phyloP scores from a whole-genome alignment of 1,140 invertebrate species.

The Neotoxoptera formosana region DNA sequence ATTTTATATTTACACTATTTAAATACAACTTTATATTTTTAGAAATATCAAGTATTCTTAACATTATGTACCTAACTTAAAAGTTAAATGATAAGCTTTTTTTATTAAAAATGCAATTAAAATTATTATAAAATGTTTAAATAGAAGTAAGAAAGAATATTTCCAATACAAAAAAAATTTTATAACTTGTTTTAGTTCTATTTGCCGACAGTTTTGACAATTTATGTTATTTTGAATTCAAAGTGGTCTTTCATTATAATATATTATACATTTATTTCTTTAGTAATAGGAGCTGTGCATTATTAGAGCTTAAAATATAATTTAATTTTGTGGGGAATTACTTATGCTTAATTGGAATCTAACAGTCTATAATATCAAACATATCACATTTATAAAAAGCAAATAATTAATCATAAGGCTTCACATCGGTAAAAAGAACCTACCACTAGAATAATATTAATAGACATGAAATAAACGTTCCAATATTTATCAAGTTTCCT shows the following conservation, averaged over 20 bases:
- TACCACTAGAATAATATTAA: background rate
- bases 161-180: background rate
- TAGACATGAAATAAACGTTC: background rate
- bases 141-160: background rate
- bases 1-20: background rate
- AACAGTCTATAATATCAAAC: slow-evolving; percentile 37
- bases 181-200: background rate
- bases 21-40: background rate
- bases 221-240: background rate
- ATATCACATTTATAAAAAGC: slow-evolving; percentile 46
- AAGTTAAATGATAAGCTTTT: background rate
- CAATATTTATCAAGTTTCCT: background rate
- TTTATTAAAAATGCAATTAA: background rate
- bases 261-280: background rate
- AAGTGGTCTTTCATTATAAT: background rate
- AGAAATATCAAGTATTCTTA: background rate
- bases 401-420: slow-evolving; percentile 26
- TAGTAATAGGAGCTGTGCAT: background rate
- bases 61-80: background rate
- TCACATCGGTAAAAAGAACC: background rate
- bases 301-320: background rate
- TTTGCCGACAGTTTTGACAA: background rate
- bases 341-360: background rate
- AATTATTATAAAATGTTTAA: background rate
- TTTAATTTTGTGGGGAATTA: background rate